Conservation (phyloP, 2,113 vertebrate species). For the Orthonyx spaldingii region DNA sequence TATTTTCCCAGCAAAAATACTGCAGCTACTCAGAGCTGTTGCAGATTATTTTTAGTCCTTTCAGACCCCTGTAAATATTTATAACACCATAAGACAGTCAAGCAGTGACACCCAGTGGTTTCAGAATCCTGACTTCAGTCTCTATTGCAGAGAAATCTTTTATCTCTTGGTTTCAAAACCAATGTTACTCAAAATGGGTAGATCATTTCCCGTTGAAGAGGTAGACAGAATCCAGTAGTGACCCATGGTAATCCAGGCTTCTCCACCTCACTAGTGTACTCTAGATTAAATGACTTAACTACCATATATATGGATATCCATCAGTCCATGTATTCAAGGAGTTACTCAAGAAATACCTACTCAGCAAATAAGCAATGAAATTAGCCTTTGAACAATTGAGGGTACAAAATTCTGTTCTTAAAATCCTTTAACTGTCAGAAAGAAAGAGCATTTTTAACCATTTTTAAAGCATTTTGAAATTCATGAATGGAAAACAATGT, state of each 20-base stretch:
- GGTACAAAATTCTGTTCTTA: background rate
- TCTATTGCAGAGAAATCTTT: background rate
- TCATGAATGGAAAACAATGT: background rate
- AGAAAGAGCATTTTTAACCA: background rate
- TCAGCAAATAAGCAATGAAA: background rate
- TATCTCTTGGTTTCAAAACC: background rate
- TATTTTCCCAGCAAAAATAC: conserved; percentile 19
- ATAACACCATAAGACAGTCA: background rate
- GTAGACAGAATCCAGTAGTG: background rate
- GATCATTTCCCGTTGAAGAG: background rate
- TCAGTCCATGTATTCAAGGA: background rate
- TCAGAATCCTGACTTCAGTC: background rate
- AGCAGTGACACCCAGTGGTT: conserved; percentile 67
- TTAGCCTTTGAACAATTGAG: background rate
- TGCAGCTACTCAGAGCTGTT: background rate
- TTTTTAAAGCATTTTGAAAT: background rate
- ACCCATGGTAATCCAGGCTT: background rate
- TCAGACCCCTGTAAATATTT: background rate
- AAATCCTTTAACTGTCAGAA: background rate
- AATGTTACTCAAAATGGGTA: background rate
- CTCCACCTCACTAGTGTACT: background rate
- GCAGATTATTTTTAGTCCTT: background rate
- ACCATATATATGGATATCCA: background rate
- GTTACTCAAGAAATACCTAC: background rate
- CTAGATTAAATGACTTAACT: background rate